Conservation (phyloP, 2,113 vertebrate genomes). For the Brachionichthys hirsutus region DNA sequence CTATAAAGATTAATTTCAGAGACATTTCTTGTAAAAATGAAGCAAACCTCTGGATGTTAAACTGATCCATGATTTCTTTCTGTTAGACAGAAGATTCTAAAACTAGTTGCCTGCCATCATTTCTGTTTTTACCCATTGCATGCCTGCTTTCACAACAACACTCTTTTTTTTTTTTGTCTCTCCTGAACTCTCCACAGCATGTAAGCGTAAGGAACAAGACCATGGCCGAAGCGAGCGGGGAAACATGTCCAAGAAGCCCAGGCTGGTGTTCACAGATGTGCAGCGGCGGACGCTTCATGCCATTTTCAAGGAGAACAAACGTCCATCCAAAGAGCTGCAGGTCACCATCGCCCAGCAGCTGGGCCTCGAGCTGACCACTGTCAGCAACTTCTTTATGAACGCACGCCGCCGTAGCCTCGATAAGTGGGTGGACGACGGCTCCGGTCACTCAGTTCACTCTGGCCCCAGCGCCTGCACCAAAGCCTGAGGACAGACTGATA, state of each 20-base stretch:
- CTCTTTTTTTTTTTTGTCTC: slow-evolving; percentile 26
- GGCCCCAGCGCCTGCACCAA: slow-evolving; percentile 97
- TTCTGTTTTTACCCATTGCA: background rate
- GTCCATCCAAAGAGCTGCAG: slow-evolving; percentile 98
- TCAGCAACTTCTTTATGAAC: slow-evolving; percentile 99
- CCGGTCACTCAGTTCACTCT: slow-evolving; percentile 85
- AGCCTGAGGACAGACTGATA: slow-evolving; percentile 90
- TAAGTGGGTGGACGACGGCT: slow-evolving; percentile 97
- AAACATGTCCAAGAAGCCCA: slow-evolving; percentile 91
- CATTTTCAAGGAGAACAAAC: slow-evolving; percentile 99
- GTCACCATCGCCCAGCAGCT: slow-evolving; percentile 99
- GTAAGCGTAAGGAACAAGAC: slow-evolving; percentile 98
- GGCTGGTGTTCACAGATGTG: slow-evolving; percentile 98
- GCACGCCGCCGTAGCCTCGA: slow-evolving; percentile 96
- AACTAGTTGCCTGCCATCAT: too few relatives aligned
- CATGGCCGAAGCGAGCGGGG: slow-evolving; percentile 89
- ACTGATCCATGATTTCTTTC: too few relatives aligned
- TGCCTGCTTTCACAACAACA: background rate
- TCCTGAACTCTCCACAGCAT: slow-evolving; percentile 77
- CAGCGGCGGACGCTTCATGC: slow-evolving; percentile 98
- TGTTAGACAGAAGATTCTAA: too few relatives aligned
- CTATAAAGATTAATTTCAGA: too few relatives aligned
- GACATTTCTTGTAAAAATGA: too few relatives aligned
- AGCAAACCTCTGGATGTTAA: too few relatives aligned
- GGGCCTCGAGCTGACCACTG: slow-evolving; percentile 95